phyloP scores from a whole-genome alignment of 1,140 invertebrate species.

The Pogonomyrmex californicus region DNA sequence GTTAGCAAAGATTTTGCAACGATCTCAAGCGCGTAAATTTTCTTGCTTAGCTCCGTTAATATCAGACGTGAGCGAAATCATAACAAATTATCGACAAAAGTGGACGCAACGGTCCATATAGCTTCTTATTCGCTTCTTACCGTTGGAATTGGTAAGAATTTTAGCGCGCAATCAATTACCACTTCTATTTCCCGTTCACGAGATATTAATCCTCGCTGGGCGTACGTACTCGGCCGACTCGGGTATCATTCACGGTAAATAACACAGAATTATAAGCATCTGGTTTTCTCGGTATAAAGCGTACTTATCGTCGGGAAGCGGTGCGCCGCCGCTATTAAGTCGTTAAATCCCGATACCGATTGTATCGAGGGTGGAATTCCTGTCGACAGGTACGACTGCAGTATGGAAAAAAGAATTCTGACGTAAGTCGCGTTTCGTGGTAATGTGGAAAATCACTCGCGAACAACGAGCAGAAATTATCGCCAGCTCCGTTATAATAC shows the following conservation, averaged over 20 bases:
- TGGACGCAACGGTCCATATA: conserved; percentile 11
- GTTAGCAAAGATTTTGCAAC: conserved; percentile 24
- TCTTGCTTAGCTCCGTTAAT: neutral
- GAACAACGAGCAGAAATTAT: neutral
- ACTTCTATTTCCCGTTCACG: conserved; percentile 40
- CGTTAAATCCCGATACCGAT: conserved; percentile 34
- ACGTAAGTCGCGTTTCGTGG: neutral
- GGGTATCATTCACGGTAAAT: conserved; percentile 45
- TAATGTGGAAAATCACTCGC: conserved; percentile 20
- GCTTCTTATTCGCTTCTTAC: conserved; percentile 6
- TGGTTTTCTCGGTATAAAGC: conserved; percentile 21
- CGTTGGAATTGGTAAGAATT: neutral
- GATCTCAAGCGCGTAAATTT: conserved; percentile 14
- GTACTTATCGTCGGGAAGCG: conserved; percentile 18
- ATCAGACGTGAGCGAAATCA: conserved; percentile 21
- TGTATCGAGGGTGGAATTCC: conserved; percentile 34
- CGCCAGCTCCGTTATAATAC: neutral
- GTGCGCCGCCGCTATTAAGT: conserved; percentile 40
- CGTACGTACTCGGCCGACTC: conserved; percentile 8
- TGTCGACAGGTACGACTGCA: conserved; percentile 13
- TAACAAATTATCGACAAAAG: conserved; percentile 38
- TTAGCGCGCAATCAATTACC: conserved; percentile 51
- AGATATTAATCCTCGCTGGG: conserved; percentile 40
- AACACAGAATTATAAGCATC: conserved; percentile 45
- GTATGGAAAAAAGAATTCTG: neutral